phyloP scores from a whole-genome alignment of 2,113 vertebrate genomes.

The Petrocephalus microphthalmus region DNA sequence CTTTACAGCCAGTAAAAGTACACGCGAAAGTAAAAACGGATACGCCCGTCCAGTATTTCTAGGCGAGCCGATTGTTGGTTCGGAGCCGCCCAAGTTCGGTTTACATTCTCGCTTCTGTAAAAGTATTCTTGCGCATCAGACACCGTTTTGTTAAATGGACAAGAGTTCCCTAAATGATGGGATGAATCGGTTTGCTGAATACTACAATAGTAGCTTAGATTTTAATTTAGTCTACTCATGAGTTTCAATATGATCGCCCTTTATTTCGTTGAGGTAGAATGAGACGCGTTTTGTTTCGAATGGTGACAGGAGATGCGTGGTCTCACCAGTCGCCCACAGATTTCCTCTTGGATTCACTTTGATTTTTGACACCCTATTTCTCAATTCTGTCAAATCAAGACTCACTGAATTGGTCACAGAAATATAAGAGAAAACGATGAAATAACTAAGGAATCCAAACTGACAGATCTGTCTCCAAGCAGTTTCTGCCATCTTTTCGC shows the following conservation, averaged over 20 bases:
- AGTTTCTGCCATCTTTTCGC: slow-evolving; percentile 48
- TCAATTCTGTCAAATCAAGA: slow-evolving; percentile 69
- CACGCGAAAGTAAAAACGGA: background rate
- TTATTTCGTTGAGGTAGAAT: background rate
- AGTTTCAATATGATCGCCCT: background rate
- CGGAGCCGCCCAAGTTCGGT: background rate
- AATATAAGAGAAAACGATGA: slow-evolving; percentile 66
- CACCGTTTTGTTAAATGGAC: background rate
- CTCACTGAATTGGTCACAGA: slow-evolving; percentile 60
- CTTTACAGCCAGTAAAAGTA: background rate
- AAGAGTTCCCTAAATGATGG: background rate
- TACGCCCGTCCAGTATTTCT: background rate
- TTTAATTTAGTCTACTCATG: background rate
- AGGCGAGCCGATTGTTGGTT: background rate
- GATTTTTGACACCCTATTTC: slow-evolving; percentile 73
- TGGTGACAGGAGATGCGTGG: background rate
- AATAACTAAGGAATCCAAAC: slow-evolving; percentile 54
- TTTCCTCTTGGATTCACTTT: slow-evolving; percentile 81
- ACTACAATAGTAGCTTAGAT: background rate
- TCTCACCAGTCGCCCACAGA: slow-evolving; percentile 88
- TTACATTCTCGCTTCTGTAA: background rate
- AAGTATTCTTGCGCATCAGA: background rate
- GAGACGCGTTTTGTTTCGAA: slow-evolving; percentile 4
- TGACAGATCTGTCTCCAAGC: slow-evolving; percentile 45
- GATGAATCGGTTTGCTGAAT: background rate